These are phyloP conservation scores for Heteropelma amictum DNA, from an alignment of 2,888 invertebrate genomes.

Conservation along the genomic window DNA sequence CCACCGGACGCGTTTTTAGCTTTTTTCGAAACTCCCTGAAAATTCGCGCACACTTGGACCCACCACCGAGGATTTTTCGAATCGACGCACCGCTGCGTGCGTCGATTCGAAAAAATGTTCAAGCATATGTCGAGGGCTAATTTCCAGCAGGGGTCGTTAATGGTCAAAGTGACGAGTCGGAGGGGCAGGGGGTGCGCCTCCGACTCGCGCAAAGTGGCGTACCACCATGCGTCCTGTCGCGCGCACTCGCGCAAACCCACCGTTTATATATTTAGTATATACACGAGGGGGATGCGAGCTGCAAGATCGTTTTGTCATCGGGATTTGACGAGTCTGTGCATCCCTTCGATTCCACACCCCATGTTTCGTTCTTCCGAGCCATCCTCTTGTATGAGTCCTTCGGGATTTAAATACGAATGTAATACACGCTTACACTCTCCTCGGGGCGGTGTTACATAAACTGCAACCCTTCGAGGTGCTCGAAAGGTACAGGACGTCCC, in stretches of 20 bases:
- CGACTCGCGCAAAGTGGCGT: constrained; percentile 47
- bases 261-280: too few species aligned
- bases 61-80: too few species aligned
- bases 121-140: constrained; percentile 46
- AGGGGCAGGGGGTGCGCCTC: constrained; percentile 1
- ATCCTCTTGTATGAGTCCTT: constrained; percentile 17
- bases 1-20: too few species aligned
- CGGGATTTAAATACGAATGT: constrained; percentile 15
- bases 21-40: too few species aligned
- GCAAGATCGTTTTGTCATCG: constrained; percentile 70
- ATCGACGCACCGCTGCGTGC: too few species aligned
- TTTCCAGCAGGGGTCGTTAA: constrained; percentile 27
- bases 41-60: too few species aligned
- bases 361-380: background rate
- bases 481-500: too few species aligned
- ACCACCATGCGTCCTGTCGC: constrained; percentile 29
- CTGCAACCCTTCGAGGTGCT: too few species aligned
- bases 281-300: constrained; percentile 8
- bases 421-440: too few species aligned
- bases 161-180: background rate
- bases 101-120: too few species aligned
- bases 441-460: too few species aligned
- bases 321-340: constrained; percentile 69
- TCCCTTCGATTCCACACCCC: constrained; percentile 36
- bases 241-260: too few species aligned